phyloP scores from a whole-genome alignment of 1,140 invertebrate species.

The Andricus grossulariae region DNA sequence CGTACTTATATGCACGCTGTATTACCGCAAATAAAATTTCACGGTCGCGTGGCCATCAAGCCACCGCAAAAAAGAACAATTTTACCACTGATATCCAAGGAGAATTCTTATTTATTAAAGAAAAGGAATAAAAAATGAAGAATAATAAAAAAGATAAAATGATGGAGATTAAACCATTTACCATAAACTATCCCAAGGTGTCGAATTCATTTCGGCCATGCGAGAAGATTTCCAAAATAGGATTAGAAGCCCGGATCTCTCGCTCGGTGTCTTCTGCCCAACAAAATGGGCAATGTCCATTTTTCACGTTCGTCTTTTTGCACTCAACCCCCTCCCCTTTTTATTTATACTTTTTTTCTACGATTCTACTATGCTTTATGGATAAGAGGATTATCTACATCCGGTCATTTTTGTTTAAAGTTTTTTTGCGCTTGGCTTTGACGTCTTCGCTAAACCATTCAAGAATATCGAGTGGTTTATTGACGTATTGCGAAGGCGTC shows the following conservation, averaged over 20 bases:
- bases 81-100: neutral
- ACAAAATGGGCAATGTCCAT: conserved; percentile 60
- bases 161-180: conserved; percentile 42
- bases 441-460: conserved; percentile 44
- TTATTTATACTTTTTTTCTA: conserved; percentile 34
- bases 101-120: neutral
- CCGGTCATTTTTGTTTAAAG: conserved; percentile 69
- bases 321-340: conserved; percentile 9
- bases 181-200: conserved; percentile 62
- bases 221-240: conserved; percentile 66
- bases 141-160: neutral
- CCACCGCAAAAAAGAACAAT: too few relatives aligned
- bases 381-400: conserved; percentile 69
- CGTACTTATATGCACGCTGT: neutral
- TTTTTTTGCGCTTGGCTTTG: conserved; percentile 45
- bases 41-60: neutral
- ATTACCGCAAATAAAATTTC: neutral
- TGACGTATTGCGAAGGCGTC: conserved; percentile 58
- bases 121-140: neutral
- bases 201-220: conserved; percentile 67
- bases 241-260: conserved; percentile 60
- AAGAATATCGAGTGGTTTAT: conserved; percentile 67
- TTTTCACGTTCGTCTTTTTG: conserved; percentile 50
- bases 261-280: conserved; percentile 37
- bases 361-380: conserved; percentile 33